Evolutionary conservation across 2,113 vertebrate species (phyloP), one percentile per base, ranked within the genome.

Genomic region (Arvicanthis niloticus): DNA sequence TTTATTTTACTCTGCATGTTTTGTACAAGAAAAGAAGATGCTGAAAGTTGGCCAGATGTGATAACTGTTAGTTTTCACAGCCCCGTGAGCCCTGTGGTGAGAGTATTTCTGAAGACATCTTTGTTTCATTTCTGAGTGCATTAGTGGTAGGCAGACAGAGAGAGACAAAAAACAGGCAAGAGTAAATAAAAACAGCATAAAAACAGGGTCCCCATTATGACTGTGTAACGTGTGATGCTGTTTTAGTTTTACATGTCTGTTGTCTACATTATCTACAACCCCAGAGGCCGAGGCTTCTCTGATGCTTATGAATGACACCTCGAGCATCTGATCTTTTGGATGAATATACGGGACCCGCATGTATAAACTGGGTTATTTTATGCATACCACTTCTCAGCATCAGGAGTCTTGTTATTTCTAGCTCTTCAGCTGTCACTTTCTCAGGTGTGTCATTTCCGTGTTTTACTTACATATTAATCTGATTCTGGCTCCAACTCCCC

Each of bases 1-100:
- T 98, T 98, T 98, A 98, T 97, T 97, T 98, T 97, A 98, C 86
- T 95, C 75, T 89, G 42, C 67, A 53, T 96, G 78, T 92, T 96
- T 94, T 96, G 73, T 53, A 76, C 51, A 93, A 88, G 89, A 89
- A 96, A 78, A 89, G 68, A 89, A 76, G 88, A 93, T 56, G 62
- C 29, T 96, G 97, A 97, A 88, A 96, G 42, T 45, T 56, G 91
- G 75, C 91, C 93, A 97, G 92, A 87, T 29, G 40, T 94, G 78
- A 82, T 97, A 70, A 96, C n/a, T 90, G 73, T 68, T 60, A 85
- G 75, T 96, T 53, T 92, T 80, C 37, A 48, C 48, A 85, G 56
- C 91, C 31, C 29, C 24, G 34, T 37, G 72, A 86, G 90, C 45
- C 65, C 77, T 73, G 76, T 26, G 13, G 40, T 75, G 75, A 96